Conservation (phyloP, 2,797 vertebrate genomes). For the Amblyraja radiata region DNA sequence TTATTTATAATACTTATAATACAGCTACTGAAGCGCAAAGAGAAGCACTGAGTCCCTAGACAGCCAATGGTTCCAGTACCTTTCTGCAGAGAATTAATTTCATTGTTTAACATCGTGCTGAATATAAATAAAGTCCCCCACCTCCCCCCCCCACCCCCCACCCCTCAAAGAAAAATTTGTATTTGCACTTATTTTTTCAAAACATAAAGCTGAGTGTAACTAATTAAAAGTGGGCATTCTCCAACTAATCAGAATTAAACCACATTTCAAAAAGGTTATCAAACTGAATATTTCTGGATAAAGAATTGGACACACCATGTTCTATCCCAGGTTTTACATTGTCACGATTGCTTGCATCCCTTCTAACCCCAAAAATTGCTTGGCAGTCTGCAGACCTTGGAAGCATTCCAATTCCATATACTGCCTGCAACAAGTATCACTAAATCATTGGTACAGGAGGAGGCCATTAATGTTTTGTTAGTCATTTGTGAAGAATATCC, state of each 20-base stretch:
- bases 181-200: background rate
- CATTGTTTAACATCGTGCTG: background rate
- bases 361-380: background rate
- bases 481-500: background rate
- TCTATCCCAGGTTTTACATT: background rate
- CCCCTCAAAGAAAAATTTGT: too few relatives aligned
- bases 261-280: background rate
- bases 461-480: background rate
- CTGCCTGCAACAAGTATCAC: background rate
- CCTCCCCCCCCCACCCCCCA: too few relatives aligned
- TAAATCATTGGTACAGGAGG: background rate
- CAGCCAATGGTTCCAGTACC: background rate
- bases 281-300: background rate
- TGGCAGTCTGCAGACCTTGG: background rate
- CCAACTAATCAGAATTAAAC: background rate
- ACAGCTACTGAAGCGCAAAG: slow-evolving; percentile 14
- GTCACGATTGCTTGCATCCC: background rate
- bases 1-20: slow-evolving; percentile 18
- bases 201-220: background rate
- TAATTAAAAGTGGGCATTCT: background rate
- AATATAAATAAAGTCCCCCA: background rate
- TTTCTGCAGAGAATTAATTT: background rate
- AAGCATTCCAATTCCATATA: background rate
- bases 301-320: background rate
- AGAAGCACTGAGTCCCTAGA: background rate